phyloP scores from a whole-genome alignment of 1,140 invertebrate species.

The Eurosta solidaginis region DNA sequence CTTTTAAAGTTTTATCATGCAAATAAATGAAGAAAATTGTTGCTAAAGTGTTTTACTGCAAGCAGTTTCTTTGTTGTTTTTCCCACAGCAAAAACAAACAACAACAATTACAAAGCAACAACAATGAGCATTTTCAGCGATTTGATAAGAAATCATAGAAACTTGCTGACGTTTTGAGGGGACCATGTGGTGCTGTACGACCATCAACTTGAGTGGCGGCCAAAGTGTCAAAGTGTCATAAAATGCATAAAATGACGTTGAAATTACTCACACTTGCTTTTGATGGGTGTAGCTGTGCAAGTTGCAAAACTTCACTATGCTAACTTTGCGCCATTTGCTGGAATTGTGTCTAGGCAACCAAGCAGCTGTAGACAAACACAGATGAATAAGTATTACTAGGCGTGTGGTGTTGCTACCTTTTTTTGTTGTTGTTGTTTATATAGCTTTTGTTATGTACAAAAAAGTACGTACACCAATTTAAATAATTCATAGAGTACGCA shows the following conservation, averaged over 20 bases:
- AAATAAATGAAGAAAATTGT: not conserved
- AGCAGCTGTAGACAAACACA: not conserved
- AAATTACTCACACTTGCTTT: conserved; percentile 27
- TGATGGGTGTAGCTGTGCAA: not conserved
- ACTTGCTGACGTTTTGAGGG: not conserved
- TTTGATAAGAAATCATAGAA: not conserved
- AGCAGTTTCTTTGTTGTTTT: not conserved
- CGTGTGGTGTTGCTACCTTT: not conserved
- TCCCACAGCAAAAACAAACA: not conserved
- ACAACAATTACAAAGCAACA: too few species aligned
- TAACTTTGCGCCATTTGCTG: conserved; percentile 6
- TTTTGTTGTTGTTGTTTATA: not conserved
- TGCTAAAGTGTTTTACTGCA: not conserved
- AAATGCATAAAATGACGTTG: conserved; percentile 30
- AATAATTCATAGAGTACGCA: not conserved
- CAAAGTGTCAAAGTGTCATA: conserved; percentile 30
- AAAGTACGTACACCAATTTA: not conserved
- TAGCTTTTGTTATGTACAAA: not conserved
- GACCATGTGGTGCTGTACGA: not conserved
- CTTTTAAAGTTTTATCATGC: conserved; percentile 2
- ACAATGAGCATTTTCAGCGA: not conserved
- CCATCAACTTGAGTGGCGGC: conserved; percentile 23
- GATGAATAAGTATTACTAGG: not conserved
- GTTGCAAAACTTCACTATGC: not conserved
- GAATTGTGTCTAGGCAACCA: not conserved